Evolutionary conservation across 2,888 invertebrate species (phyloP).

Genomic region (Polyommatus iphigenia): DNA sequence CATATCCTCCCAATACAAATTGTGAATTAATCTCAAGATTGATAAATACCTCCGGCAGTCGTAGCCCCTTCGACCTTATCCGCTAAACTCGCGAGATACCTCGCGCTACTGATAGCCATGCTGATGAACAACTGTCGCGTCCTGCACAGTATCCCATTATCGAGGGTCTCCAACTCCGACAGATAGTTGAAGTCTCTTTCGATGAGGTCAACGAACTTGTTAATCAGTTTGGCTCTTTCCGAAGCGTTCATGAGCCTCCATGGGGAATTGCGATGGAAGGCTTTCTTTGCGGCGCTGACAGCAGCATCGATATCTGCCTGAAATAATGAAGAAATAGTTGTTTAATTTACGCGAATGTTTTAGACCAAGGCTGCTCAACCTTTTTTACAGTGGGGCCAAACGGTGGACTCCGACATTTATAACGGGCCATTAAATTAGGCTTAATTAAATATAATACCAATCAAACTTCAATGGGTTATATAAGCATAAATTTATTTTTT

Average conservation of each 20-base stretch:
- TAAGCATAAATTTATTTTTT: too few species aligned
- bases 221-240: slow-evolving; percentile 85
- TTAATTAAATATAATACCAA: too few species aligned
- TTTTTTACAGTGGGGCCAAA: too few species aligned
- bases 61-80: slow-evolving; percentile 91
- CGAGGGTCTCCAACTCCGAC: slow-evolving; percentile 91
- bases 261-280: slow-evolving; percentile 84
- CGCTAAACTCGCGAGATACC: slow-evolving; percentile 93
- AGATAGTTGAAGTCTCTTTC: slow-evolving; percentile 87
- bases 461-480: too few species aligned
- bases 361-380: too few species aligned
- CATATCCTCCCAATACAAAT: too few species aligned
- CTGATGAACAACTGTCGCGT: slow-evolving; percentile 79
- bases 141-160: slow-evolving; percentile 92
- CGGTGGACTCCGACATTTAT: too few species aligned
- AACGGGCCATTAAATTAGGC: too few species aligned
- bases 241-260: slow-evolving; percentile 93
- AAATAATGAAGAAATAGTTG: neutral
- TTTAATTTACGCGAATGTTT: neutral
- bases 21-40: too few species aligned
- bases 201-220: slow-evolving; percentile 88
- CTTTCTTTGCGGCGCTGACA: slow-evolving; percentile 86
- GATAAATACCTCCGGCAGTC: slow-evolving; percentile 40
- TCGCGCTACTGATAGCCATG: slow-evolving; percentile 71
- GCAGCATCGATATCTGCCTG: slow-evolving; percentile 87